A percentile compares a stretch with the other conserved stretches of the same genome.
phyloP scores from a whole-genome alignment of 2,797 vertebrate genomes.

The Manis javanica region DNA sequence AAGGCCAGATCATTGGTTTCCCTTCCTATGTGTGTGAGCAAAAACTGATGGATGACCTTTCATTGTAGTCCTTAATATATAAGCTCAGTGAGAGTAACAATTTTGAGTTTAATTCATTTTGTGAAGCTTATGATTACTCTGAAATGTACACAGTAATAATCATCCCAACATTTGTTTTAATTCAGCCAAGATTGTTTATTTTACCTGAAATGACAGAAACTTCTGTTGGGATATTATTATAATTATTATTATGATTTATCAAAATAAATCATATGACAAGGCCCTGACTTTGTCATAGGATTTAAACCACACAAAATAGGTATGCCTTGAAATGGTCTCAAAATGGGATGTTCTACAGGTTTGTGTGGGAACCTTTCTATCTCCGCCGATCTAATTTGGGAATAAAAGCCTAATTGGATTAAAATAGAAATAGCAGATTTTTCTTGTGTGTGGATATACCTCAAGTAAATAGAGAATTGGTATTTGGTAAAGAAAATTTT shows the following conservation, averaged over 20 bases:
- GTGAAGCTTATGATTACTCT: constrained; percentile 74
- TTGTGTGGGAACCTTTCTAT: constrained; percentile 16
- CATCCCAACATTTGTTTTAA: constrained; percentile 78
- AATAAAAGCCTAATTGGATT: neutral
- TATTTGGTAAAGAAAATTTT: neutral
- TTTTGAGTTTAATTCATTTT: constrained; percentile 76
- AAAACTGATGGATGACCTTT: constrained; percentile 73
- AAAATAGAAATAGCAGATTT: constrained; percentile 33
- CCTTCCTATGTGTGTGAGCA: constrained; percentile 2
- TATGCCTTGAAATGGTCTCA: neutral
- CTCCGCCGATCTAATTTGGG: neutral
- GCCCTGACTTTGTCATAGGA: constrained; percentile 37
- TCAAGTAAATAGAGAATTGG: neutral
- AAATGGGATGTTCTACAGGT: neutral
- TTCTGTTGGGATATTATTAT: constrained; percentile 69
- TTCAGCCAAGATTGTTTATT: constrained; percentile 74
- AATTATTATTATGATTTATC: constrained; percentile 69
- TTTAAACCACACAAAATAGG: constrained; percentile 62
- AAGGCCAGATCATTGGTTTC: constrained; percentile 50
- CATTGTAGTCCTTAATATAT: constrained; percentile 50
- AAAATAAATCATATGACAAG: constrained; percentile 56
- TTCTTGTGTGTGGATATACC: neutral
- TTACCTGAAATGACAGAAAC: constrained; percentile 70
- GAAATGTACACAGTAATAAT: constrained; percentile 79
- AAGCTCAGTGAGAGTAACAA: constrained; percentile 58